Base-by-base conservation (phyloP, 2,888 invertebrate genomes). In the Cryptophagus acutangulus region DNA sequence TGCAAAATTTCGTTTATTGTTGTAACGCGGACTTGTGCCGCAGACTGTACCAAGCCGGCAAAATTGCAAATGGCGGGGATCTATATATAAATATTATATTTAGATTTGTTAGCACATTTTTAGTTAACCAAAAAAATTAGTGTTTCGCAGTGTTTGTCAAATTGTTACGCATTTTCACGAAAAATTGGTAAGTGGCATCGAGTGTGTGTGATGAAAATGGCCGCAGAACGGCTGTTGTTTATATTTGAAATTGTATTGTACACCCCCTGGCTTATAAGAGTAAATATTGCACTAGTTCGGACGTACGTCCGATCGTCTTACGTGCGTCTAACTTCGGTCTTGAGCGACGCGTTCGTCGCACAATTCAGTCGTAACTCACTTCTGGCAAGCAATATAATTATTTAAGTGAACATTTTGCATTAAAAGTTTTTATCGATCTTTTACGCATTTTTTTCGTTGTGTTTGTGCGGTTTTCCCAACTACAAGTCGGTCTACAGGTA, bases 331-430 rank as follows among this genome's bases (percentile, higher is more conserved):
- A 55, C 54, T 44, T 60, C 51, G 57, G 58, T 62, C 63, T 65
- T 61, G 57, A 45, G 48, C 41, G 50, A 46, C 47, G 38, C 49
- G 55, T 57, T 58, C 58, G 58, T 52, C 54, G 51, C 53, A 55
- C 57, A 63, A 63, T 57, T 57, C 49, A 48, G 64, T 67, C 66
- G 55, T 52, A 53, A 63, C 56, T 66, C 51, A 54, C 49, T 55
- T 52, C 62, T 47, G 49, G 54, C 49, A 57, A 61, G 62, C 65
- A 63, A 68, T 68, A 69, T 69, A 70, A 69, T 69, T 69, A 69
- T 69, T 70, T 70, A 70, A 69, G 67, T 65, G 65, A 65, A 67
- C 65, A 66, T 69, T 69, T 69, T 68, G 66, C 69, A 69, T 69
- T 69, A 69, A 66, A 66, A 66, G 62, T 64, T 66, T 63, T 65